Percentiles rank a stretch among this genome's conserved stretches.
phyloP scores from a whole-genome alignment of 1,140 invertebrate species.

The Spodoptera litura region DNA sequence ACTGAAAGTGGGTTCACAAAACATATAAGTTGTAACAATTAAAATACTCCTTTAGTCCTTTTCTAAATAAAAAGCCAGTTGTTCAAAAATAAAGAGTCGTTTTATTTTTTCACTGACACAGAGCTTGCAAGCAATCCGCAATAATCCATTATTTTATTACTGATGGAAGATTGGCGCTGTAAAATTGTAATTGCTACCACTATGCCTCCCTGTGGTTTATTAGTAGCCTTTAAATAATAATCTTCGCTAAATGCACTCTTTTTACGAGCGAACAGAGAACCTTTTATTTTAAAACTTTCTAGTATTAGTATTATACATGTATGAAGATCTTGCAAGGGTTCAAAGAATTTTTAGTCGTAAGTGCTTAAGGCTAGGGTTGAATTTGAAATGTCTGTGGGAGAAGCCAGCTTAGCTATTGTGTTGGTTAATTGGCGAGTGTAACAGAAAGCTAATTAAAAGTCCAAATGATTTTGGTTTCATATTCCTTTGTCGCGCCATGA shows the following conservation, averaged over 20 bases:
- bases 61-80: too few relatives aligned
- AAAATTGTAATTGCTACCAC: slow-evolving; percentile 41
- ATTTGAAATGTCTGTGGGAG: neutral
- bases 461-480: neutral
- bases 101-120: neutral
- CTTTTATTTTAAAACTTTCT: slow-evolving; percentile 24
- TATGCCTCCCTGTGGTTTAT: slow-evolving; percentile 30
- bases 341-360: neutral
- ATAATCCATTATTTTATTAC: slow-evolving; percentile 40
- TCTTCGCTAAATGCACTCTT: slow-evolving; percentile 22
- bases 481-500: neutral
- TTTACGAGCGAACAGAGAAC: slow-evolving; percentile 26
- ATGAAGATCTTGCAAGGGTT: neutral
- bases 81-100: too few relatives aligned
- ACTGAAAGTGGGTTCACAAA: too few relatives aligned
- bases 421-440: slow-evolving; percentile 13
- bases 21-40: too few relatives aligned
- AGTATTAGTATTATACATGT: neutral
- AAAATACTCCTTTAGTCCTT: too few relatives aligned
- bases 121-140: slow-evolving; percentile 18
- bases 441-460: slow-evolving; percentile 13
- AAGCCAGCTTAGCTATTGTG: neutral
- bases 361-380: neutral
- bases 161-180: slow-evolving; percentile 35
- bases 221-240: slow-evolving; percentile 44